Conservation (phyloP, 2,888 invertebrate species). For the Antheraea assamensis region DNA sequence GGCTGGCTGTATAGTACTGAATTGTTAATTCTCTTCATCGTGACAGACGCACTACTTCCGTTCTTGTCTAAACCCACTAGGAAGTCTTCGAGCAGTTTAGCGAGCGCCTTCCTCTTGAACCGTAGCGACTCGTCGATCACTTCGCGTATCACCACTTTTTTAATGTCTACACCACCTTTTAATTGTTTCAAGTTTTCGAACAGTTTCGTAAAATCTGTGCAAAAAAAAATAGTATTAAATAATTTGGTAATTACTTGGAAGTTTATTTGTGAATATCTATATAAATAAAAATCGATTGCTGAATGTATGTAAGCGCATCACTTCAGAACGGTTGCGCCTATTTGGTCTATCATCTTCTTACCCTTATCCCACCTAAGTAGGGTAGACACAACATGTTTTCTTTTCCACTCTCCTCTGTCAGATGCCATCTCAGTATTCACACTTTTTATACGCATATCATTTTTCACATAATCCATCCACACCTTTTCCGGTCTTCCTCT, state of each 20-base stretch:
- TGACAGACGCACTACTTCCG: slow-evolving; percentile 73
- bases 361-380: too few species aligned
- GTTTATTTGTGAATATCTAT: too few species aligned
- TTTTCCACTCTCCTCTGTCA: too few species aligned
- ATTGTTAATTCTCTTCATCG: slow-evolving; percentile 62
- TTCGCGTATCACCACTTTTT: slow-evolving; percentile 86
- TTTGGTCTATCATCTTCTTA: too few species aligned
- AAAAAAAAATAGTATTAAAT: slow-evolving; percentile 46
- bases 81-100: slow-evolving; percentile 86
- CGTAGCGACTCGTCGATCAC: slow-evolving; percentile 89
- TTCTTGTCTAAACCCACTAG: slow-evolving; percentile 77
- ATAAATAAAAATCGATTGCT: too few species aligned
- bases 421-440: too few species aligned
- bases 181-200: slow-evolving; percentile 87
- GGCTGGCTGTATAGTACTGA: slow-evolving; percentile 57
- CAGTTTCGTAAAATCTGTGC: slow-evolving; percentile 86
- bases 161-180: slow-evolving; percentile 86
- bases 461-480: too few species aligned
- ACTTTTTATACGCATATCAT: too few species aligned
- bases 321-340: too few species aligned
- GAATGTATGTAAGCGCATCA: too few species aligned
- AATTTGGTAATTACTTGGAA: background rate
- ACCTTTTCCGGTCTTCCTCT: too few species aligned
- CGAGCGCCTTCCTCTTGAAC: slow-evolving; percentile 89
- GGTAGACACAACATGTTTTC: too few species aligned